Evolutionary conservation across 1,140 invertebrate species (phyloP).

Genomic region (Coenobita brevimanus): DNA sequence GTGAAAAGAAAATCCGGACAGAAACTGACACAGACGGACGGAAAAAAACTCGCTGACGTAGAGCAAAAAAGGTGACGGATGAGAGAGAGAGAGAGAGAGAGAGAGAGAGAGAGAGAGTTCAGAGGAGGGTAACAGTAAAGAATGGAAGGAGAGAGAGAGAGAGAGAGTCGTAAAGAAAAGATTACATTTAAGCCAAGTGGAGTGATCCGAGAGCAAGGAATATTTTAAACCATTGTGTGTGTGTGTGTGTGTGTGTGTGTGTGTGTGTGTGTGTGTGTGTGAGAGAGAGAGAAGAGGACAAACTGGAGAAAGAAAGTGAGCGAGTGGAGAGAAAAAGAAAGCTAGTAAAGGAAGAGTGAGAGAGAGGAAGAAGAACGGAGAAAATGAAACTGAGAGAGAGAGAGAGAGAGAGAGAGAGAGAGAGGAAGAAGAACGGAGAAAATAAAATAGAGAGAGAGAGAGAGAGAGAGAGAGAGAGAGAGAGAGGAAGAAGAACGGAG

Average conservation of each 20-base stretch:
- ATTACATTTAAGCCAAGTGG: too few relatives aligned
- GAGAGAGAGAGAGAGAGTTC: not conserved
- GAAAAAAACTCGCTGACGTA: too few relatives aligned
- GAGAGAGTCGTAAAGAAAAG: too few relatives aligned
- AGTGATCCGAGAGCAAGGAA: too few relatives aligned
- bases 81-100: not conserved
- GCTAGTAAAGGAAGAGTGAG: not conserved
- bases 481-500: not conserved
- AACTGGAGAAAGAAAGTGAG: not conserved
- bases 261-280: too few relatives aligned
- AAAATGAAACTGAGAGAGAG: not conserved
- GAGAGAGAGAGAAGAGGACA: too few relatives aligned
- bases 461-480: slow-evolving; percentile 15
- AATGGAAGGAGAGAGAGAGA: not conserved
- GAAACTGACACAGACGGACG: not conserved
- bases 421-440: too few relatives aligned
- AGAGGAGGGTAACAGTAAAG: not conserved
- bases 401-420: not conserved
- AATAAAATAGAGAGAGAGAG: too few relatives aligned
- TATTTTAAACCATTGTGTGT: too few relatives aligned
- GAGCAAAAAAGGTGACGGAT: not conserved
- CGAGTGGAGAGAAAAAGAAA: not conserved
- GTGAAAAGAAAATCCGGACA: too few relatives aligned
- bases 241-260: too few relatives aligned
- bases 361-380: not conserved